Evolutionary conservation across 2,888 invertebrate species (phyloP).

Genomic region (Apamea monoglypha): DNA sequence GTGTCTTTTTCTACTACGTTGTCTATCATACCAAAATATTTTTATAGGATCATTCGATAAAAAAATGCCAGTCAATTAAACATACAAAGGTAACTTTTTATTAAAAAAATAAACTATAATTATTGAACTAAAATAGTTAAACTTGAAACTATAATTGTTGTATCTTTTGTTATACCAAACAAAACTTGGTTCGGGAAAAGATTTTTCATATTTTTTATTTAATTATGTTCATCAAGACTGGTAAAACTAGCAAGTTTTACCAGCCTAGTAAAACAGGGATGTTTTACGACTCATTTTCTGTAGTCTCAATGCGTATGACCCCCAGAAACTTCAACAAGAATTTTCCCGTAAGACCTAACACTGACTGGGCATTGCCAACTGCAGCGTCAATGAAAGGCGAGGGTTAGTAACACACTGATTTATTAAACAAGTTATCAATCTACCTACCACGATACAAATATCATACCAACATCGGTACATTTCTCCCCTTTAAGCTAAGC

Average conservation of each 20-base stretch:
- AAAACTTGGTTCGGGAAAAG: background rate
- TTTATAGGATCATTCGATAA: background rate
- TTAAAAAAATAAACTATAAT: background rate
- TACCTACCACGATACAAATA: too few relatives aligned
- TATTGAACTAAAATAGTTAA: background rate
- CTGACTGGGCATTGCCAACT: conserved; percentile 67
- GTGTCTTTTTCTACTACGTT: background rate
- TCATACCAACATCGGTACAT: too few relatives aligned
- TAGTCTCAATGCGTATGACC: conserved; percentile 65
- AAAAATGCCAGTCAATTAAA: background rate
- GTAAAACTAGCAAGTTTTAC: too few relatives aligned
- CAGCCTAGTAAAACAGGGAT: too few relatives aligned
- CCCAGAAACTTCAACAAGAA: conserved; percentile 61
- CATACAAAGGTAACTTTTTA: background rate
- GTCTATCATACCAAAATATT: background rate
- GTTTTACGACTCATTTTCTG: background rate
- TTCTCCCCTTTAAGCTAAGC: background rate
- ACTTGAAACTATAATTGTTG: background rate
- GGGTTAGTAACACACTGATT: too few relatives aligned
- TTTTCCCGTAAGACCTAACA: conserved; percentile 66
- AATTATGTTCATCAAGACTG: background rate
- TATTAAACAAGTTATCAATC: too few relatives aligned
- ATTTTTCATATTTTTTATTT: background rate
- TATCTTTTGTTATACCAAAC: background rate
- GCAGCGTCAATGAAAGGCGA: too few relatives aligned